A percentile compares a stretch with the other conserved stretches of the same genome.
phyloP scores from a whole-genome alignment of 2,797 vertebrate genomes.

The Tolypeutes matacus region DNA sequence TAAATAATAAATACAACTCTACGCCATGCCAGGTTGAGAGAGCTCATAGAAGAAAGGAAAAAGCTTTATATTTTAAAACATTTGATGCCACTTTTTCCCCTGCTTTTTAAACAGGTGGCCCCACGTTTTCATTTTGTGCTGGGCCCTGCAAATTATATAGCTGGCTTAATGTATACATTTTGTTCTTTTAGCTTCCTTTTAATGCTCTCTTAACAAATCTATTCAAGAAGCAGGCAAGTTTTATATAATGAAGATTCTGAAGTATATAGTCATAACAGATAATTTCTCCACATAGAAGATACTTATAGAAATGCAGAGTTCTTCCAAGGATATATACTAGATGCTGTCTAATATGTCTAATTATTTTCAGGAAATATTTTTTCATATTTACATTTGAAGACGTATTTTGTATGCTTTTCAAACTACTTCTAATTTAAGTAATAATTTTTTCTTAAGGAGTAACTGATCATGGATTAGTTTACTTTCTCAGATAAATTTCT shows the following conservation, averaged over 20 bases:
- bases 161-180: not conserved
- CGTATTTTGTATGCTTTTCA: not conserved
- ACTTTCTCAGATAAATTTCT: constrained; percentile 11
- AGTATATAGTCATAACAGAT: not conserved
- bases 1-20: too few species aligned
- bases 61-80: not conserved
- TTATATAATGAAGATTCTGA: constrained; percentile 23
- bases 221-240: not conserved
- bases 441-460: not conserved
- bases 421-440: constrained; percentile 22
- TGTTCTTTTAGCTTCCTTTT: not conserved
- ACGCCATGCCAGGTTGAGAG: too few species aligned
- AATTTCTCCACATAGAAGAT: not conserved
- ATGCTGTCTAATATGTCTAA: not conserved
- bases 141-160: not conserved
- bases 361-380: not conserved
- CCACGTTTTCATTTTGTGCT: not conserved
- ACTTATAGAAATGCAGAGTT: not conserved
- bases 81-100: not conserved
- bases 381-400: not conserved
- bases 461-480: not conserved
- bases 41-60: too few species aligned
- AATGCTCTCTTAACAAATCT: not conserved
- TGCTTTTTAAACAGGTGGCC: not conserved
- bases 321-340: not conserved